Evolutionary conservation across 37 sponge, comb jelly and placozoan species (phyloP), one percentile per base, ranked within the genome.

Genomic region (Dysidea cf. avara): DNA sequence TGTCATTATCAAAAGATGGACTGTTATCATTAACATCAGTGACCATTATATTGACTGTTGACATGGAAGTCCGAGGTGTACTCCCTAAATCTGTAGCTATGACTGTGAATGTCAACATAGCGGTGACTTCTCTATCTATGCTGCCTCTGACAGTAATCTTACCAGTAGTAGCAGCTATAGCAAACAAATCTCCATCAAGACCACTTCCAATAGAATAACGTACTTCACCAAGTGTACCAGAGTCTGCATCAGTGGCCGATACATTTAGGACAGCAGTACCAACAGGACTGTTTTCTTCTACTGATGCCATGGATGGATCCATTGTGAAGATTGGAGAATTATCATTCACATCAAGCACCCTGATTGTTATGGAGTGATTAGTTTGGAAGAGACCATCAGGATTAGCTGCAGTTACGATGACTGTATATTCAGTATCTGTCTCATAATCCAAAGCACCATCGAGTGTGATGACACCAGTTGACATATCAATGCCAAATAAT

Each of bases 261-360:
- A 59, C 78, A 17, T 77, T 39, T 11, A 63, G 60, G 0, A 83
- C 20, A 30, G 29, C 38, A 28, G 53, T 52, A 14, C 28, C 52
- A 0, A 25, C 24, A 0, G 61, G 61, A 0, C 51, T 37, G 39
- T 83, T 70, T 61, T 88, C 89, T 4, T 36, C 35, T 4, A 81
- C 51, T 11, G 7, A 17, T 38, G 78, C 26, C 24, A 17, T 16
- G 17, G 56, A 22, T 1, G 81, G 76, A 1, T 30, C 65, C 5
- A 9, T 9, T 36, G 38, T 17, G 47, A 92, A 83, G 28, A 71
- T 2, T 28, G 92, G 92, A 0, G 65, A 21, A 25, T 79, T 82
- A 54, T 92, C 92, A 64, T 92, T 92, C 14, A 71, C 66, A 55
- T 88, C 89, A 26, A 22, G 14, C 7, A 90, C 66, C n/a, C 11